phyloP scores from a whole-genome alignment of 2,113 vertebrate species.

The Maccullochella peelii region DNA sequence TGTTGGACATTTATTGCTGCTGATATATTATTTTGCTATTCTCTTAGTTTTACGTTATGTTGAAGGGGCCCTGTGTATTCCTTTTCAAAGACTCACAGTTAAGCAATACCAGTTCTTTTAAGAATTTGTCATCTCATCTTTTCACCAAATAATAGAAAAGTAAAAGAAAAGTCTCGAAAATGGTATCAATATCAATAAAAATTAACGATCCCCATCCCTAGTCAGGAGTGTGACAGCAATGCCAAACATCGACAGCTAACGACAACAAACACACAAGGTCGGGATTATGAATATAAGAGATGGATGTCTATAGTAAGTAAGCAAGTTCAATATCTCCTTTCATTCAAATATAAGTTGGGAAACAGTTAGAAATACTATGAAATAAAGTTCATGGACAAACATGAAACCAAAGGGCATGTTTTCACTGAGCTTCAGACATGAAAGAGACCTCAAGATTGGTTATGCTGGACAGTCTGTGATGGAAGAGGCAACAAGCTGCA shows the following conservation, averaged over 20 bases:
- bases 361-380: not conserved
- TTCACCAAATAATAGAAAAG: no score
- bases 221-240: not conserved
- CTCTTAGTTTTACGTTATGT: no score
- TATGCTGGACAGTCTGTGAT: not conserved
- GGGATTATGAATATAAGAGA: not conserved
- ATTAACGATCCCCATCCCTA: no score
- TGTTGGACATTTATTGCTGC: no score
- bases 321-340: not conserved
- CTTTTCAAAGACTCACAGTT: no score
- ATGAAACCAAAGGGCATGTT: not conserved
- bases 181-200: no score
- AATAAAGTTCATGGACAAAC: not conserved
- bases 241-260: not conserved
- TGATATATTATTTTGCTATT: no score
- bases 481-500: conserved; percentile 10
- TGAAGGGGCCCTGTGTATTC: no score
- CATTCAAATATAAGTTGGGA: not conserved
- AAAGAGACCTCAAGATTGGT: not conserved
- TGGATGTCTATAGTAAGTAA: not conserved
- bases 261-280: not conserved
- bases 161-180: no score
- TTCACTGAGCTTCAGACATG: not conserved
- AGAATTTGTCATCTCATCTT: no score
- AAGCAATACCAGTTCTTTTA: no score